A percentile compares a stretch with the other conserved stretches of the same genome.
Conservation (phyloP, 2,888 invertebrate species). For the Timema podura region DNA sequence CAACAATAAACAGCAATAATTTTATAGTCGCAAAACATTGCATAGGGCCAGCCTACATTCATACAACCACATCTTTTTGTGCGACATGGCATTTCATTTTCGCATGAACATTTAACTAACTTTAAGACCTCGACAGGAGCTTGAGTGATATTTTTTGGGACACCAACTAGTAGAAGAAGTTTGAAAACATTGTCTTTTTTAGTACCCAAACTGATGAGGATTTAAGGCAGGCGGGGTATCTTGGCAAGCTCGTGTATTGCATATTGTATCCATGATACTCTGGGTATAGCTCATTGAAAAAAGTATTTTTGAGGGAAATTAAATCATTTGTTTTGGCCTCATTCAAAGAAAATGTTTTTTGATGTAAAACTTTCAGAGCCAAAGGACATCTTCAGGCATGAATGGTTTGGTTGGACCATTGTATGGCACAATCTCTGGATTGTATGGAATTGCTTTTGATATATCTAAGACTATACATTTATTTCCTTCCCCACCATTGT, state of each 20-base stretch:
- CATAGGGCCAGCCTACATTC: too few relatives aligned
- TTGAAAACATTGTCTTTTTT: too few relatives aligned
- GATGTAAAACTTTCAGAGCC: not conserved
- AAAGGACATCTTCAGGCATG: not conserved
- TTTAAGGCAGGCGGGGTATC: not conserved
- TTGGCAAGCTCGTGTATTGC: not conserved
- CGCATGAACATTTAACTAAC: too few relatives aligned
- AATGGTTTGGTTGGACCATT: not conserved
- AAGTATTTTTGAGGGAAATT: not conserved
- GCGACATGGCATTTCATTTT: too few relatives aligned
- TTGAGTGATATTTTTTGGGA: too few relatives aligned
- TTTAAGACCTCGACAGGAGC: too few relatives aligned
- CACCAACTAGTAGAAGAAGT: too few relatives aligned
- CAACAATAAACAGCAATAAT: too few relatives aligned
- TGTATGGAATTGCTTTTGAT: not conserved
- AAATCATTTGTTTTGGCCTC: not conserved
- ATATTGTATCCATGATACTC: slow-evolving; percentile 1
- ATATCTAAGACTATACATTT: not conserved
- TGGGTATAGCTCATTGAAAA: not conserved
- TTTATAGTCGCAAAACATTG: too few relatives aligned
- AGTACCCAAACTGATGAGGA: too few relatives aligned
- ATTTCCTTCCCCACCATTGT: too few relatives aligned
- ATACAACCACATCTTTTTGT: too few relatives aligned
- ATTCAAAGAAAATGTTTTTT: not conserved
- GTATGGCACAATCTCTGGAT: not conserved